Base-by-base conservation (phyloP, 2,888 invertebrate genomes). In the Troides helena region DNA sequence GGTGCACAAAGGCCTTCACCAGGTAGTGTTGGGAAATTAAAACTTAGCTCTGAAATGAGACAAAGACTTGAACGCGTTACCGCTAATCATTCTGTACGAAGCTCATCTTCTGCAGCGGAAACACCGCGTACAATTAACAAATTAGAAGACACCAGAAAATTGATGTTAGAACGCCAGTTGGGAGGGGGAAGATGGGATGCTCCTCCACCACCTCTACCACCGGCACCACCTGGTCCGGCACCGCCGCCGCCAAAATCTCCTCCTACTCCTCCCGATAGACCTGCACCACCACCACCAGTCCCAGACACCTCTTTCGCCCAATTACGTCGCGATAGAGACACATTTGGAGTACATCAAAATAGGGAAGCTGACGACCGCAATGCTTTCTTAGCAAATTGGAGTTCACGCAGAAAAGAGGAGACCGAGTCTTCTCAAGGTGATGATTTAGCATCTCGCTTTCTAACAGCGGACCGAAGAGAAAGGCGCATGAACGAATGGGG, bases 1-100 rank as follows among this genome's bases (percentile, higher is more conserved):
- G 97, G 97, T 0, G 96, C 96, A 0, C 95, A 96, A 70, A 93
- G 97, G 58, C 97, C 97, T 0, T 95, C 96, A 0, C 97, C 97
- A 0, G 97, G 97, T 2, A 97, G 97, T 81, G 96, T 98, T 6
- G 98, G 98, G 0, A 98, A 98, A 84, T 87, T 98, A 1, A 97
- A 98, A 79, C 94, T 98, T 12, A 98, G 97, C 81, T 96, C 97
- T 0, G 98, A 98, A 89, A 98, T 98, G 98, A 94, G 97, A 18
- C 96, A 97, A 80, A 94, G 98, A 73, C 85, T 98, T 71, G 98
- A 98, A 84, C 95, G 96, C 83, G 97, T 98, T 0, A 98, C 98
- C 0, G 96, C 97, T 0, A 97, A 96, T 77, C 97, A 98, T 84
- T 97, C 97, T 3, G 96, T 98, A 0, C 93, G 97, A 30, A 96